Percentiles rank a stretch among this genome's conserved stretches.
Evolutionary conservation across 2,797 vertebrate species (phyloP).

Genomic region (Lutjanus campechanus): DNA sequence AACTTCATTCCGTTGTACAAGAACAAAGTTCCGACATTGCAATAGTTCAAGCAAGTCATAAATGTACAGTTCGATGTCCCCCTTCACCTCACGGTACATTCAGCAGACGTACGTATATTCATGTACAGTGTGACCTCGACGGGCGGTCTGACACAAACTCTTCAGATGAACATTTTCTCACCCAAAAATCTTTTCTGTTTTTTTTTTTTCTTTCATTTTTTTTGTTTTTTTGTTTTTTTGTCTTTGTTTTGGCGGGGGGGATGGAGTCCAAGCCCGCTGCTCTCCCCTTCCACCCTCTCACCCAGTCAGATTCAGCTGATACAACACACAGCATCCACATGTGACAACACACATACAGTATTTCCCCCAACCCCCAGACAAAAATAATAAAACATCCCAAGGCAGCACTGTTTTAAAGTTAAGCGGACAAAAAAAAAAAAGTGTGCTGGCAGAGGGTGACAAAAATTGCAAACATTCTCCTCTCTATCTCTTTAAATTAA

Average conservation of each 20-base stretch:
- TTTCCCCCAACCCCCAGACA: neutral
- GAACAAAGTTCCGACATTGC: constrained; percentile 67
- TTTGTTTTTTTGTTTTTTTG: too few relatives aligned
- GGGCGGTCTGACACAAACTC: constrained; percentile 58
- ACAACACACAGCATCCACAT: constrained; percentile 42
- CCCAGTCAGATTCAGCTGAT: constrained; percentile 49
- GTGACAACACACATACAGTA: constrained; percentile 56
- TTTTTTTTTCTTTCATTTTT: too few relatives aligned
- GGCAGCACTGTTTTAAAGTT: constrained; percentile 30
- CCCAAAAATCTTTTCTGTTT: constrained; percentile 1
- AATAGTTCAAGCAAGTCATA: constrained; percentile 60
- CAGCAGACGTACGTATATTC: constrained; percentile 51
- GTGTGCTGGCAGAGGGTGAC: constrained; percentile 28
- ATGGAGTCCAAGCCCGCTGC: constrained; percentile 47
- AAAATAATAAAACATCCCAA: neutral
- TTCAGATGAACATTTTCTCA: constrained; percentile 38
- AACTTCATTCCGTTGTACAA: constrained; percentile 48
- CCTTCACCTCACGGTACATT: constrained; percentile 58
- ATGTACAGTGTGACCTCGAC: constrained; percentile 70
- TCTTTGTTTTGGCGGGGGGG: neutral
- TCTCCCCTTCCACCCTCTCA: constrained; percentile 58
- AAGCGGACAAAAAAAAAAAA: constrained; percentile 11
- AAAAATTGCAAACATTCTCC: constrained; percentile 29
- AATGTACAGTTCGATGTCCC: constrained; percentile 33
- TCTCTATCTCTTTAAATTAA: constrained; percentile 51